phyloP scores from a whole-genome alignment of 2,888 invertebrate genomes.

The Elaeidobius kamerunicus region DNA sequence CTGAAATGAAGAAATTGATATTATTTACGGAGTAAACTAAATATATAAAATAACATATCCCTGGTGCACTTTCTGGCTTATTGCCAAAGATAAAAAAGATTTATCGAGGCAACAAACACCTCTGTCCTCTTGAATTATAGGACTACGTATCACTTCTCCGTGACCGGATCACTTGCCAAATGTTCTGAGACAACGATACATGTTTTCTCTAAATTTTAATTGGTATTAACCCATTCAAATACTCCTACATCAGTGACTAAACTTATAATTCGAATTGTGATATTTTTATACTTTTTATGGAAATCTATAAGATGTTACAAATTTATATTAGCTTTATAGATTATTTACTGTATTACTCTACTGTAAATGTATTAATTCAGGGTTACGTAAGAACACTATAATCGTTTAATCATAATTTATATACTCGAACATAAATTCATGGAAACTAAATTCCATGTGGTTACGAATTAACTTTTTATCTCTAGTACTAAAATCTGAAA shows the following conservation, averaged over 20 bases:
- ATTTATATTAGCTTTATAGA: no score
- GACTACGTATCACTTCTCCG: slow-evolving; percentile 45
- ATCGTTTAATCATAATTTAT: no score
- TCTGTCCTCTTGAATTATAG: slow-evolving; percentile 46
- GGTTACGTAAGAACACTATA: no score
- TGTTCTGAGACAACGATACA: slow-evolving; percentile 46
- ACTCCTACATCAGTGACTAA: slow-evolving; percentile 16
- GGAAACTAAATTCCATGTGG: no score
- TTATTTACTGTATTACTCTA: no score
- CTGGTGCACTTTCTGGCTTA: slow-evolving; percentile 14
- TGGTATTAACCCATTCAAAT: slow-evolving; percentile 40
- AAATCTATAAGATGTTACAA: no score
- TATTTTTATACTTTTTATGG: background rate
- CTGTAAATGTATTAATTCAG: no score
- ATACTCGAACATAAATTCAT: no score
- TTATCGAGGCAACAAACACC: slow-evolving; percentile 40
- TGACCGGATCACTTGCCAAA: slow-evolving; percentile 46
- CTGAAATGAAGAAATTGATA: background rate
- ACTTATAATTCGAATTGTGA: no score
- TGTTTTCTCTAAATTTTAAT: slow-evolving; percentile 45
- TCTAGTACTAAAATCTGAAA: no score
- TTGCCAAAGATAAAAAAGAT: slow-evolving; percentile 29
- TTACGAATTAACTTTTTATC: no score
- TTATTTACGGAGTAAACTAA: slow-evolving; percentile 12
- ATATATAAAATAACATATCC: slow-evolving; percentile 14